Percentiles rank a stretch among this genome's conserved stretches.
Evolutionary conservation across 2,113 vertebrate genomes (phyloP).

Genomic region (Corythoichthys intestinalis): DNA sequence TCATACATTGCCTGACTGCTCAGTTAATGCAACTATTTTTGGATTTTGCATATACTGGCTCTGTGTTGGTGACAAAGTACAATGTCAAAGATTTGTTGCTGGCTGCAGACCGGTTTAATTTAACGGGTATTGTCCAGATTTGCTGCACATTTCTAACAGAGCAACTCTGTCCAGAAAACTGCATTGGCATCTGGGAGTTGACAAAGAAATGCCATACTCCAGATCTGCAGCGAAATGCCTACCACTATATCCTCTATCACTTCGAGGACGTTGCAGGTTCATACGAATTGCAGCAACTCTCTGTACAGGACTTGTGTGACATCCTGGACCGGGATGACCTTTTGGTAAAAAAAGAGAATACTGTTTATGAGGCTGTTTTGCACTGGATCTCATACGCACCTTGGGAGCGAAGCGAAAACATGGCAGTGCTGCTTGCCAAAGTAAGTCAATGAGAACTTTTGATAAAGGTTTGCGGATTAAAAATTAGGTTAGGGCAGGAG

Average conservation of each 20-base stretch:
- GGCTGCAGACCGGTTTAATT: conserved; percentile 74
- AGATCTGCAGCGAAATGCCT: conserved; percentile 67
- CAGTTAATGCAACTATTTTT: conserved; percentile 32
- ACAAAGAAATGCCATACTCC: conserved; percentile 44
- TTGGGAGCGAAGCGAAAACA: conserved; percentile 16
- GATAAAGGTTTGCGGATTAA: neutral
- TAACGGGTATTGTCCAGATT: conserved; percentile 67
- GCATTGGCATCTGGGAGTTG: conserved; percentile 67
- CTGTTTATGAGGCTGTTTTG: conserved; percentile 27
- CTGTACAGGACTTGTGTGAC: conserved; percentile 60
- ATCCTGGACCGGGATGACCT: conserved; percentile 64
- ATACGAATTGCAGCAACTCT: conserved; percentile 74
- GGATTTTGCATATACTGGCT: conserved; percentile 43
- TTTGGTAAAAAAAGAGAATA: conserved; percentile 29
- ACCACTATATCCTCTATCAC: conserved; percentile 73
- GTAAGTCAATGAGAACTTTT: conserved; percentile 20
- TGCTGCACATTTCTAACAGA: conserved; percentile 75
- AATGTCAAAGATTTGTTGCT: conserved; percentile 74
- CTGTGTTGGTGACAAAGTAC: conserved; percentile 57
- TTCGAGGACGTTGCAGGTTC: conserved; percentile 72
- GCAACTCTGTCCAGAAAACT: conserved; percentile 74
- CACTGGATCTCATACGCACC: conserved; percentile 17
- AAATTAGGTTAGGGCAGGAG: no score
- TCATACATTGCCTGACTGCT: conserved; percentile 16
- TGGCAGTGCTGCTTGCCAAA: conserved; percentile 27